Conservation (phyloP, 1,140 invertebrate genomes). For the Aphelenchoides besseyi region DNA sequence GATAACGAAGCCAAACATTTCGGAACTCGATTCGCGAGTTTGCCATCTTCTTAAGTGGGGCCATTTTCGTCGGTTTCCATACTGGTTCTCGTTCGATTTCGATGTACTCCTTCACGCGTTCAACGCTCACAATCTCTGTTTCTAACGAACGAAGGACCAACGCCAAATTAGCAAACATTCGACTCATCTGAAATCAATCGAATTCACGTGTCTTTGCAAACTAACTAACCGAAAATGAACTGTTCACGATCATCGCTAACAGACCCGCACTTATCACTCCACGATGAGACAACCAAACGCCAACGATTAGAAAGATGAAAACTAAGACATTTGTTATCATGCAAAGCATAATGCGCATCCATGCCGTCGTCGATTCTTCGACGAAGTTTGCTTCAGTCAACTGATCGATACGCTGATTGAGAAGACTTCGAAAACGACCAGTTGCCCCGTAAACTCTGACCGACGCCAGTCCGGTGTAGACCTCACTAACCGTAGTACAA, state of each 20-base stretch:
- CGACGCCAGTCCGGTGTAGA: conserved; percentile 29
- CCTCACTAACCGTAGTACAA: conserved; percentile 37
- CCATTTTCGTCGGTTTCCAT: neutral
- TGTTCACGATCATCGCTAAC: conserved; percentile 29
- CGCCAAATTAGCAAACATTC: conserved; percentile 68
- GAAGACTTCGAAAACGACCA: conserved; percentile 13
- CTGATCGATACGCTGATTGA: neutral
- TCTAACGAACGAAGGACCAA: conserved; percentile 30
- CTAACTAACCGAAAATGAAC: conserved; percentile 1
- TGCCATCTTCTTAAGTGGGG: conserved; percentile 45
- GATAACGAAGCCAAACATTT: conserved; percentile 55
- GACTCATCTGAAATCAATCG: neutral
- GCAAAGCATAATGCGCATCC: neutral
- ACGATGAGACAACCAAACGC: neutral
- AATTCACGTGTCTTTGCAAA: neutral
- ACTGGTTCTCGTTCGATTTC: conserved; percentile 65
- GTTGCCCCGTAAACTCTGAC: conserved; percentile 32
- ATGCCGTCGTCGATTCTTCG: neutral
- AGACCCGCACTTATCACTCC: conserved; percentile 34
- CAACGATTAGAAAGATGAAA: neutral
- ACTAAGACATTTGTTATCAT: neutral
- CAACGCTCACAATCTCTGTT: conserved; percentile 84
- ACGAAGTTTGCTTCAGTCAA: neutral
- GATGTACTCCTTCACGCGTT: conserved; percentile 91
- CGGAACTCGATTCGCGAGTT: conserved; percentile 46